A percentile compares a stretch with the other conserved stretches of the same genome.
Evolutionary conservation across 2,797 vertebrate species (phyloP).

Genomic region (Emys orbicularis): DNA sequence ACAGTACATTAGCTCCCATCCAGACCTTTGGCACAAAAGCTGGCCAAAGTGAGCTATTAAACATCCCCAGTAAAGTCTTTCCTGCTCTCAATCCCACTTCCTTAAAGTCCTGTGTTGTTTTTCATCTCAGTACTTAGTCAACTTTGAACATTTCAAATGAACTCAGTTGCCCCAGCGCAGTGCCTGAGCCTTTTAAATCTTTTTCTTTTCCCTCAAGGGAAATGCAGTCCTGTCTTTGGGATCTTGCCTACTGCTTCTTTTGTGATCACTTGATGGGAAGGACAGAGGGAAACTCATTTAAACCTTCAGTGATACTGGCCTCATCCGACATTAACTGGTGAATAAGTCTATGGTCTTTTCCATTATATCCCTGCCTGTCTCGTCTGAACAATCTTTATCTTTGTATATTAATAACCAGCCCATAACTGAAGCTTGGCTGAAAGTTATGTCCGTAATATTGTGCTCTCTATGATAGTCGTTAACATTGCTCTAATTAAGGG

Average conservation of each 20-base stretch:
- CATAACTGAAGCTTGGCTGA: not conserved
- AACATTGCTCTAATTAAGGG: fast-evolving
- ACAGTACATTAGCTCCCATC: slow-evolving; percentile 37
- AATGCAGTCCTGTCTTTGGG: not conserved
- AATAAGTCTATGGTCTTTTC: slow-evolving; percentile 47
- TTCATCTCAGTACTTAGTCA: slow-evolving; percentile 31
- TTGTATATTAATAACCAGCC: slow-evolving; percentile 36
- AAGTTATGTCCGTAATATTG: not conserved
- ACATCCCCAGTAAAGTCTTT: slow-evolving; percentile 44
- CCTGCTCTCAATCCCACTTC: slow-evolving; percentile 49
- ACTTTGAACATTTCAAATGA: slow-evolving; percentile 9
- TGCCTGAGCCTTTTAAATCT: slow-evolving; percentile 22
- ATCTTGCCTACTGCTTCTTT: not conserved
- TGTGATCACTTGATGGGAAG: not conserved
- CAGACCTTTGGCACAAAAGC: slow-evolving; percentile 50
- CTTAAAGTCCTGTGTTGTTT: slow-evolving; percentile 38
- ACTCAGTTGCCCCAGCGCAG: not conserved
- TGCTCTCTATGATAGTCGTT: not conserved
- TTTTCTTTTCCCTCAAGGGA: slow-evolving; percentile 29
- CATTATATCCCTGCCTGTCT: slow-evolving; percentile 31
- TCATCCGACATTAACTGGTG: slow-evolving; percentile 47
- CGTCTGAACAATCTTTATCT: slow-evolving; percentile 45
- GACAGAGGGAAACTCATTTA: slow-evolving; percentile 30
- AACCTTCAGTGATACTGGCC: slow-evolving; percentile 15
- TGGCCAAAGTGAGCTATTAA: slow-evolving; percentile 47